These are phyloP conservation scores for Homarus americanus DNA, from an alignment of 1,140 invertebrate genomes.

Conservation along the genomic window DNA sequence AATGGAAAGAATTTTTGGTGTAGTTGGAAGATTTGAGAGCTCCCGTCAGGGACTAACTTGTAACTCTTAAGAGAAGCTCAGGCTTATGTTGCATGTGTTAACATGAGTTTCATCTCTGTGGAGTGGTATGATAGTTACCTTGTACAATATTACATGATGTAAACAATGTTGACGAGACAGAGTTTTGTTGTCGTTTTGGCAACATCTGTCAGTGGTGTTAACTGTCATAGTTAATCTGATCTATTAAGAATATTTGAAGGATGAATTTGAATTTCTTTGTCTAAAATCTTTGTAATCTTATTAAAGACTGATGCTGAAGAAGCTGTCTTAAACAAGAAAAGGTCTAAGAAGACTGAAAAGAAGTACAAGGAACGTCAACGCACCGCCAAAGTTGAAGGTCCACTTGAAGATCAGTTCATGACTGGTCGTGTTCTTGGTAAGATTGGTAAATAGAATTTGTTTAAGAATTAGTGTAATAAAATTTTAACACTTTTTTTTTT, in stretches of 20 bases:
- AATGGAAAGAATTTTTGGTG: too few species aligned
- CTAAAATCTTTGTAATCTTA: background rate
- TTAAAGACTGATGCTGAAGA: constrained; percentile 94
- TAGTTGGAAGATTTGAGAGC: too few species aligned
- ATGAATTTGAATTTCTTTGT: background rate
- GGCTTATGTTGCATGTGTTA: too few species aligned
- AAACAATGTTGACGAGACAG: background rate
- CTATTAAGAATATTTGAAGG: background rate
- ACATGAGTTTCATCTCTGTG: too few species aligned
- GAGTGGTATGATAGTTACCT: too few species aligned
- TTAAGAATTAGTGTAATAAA: background rate
- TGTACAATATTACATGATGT: background rate
- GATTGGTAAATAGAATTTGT: background rate
- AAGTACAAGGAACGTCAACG: constrained; percentile 97
- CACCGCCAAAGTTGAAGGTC: constrained; percentile 93
- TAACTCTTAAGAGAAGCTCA: too few species aligned
- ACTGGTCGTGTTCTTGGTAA: constrained; percentile 88
- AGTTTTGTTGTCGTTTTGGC: constrained; percentile 20
- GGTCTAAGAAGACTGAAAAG: constrained; percentile 93
- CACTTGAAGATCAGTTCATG: constrained; percentile 97
- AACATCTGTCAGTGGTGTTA: background rate
- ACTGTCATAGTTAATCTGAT: constrained; percentile 52
- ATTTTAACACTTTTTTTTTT: too few species aligned
- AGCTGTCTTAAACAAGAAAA: constrained; percentile 94
- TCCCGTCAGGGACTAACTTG: too few species aligned